Conservation (phyloP, 2,797 vertebrate species). For the Oryzias dopingdopingensis region DNA sequence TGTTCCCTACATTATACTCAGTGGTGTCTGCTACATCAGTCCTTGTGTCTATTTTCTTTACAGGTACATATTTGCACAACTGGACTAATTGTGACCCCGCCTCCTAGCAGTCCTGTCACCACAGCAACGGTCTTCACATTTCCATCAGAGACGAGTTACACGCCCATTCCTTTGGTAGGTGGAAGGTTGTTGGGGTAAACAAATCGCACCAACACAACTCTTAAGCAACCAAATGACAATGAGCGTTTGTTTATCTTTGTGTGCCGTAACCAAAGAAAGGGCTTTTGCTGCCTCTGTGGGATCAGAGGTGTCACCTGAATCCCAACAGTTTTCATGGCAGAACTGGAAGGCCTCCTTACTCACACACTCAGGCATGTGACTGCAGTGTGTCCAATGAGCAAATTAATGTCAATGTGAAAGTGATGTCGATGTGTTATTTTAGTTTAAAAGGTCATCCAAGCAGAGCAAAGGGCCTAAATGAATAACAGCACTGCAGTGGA, state of each 20-base stretch:
- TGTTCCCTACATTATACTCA: neutral
- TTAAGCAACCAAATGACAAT: neutral
- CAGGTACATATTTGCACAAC: constrained; percentile 98
- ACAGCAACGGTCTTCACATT: constrained; percentile 94
- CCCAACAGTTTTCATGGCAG: too few relatives aligned
- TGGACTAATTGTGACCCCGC: constrained; percentile 95
- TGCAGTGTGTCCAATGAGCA: too few relatives aligned
- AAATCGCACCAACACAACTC: neutral
- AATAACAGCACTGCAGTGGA: too few relatives aligned
- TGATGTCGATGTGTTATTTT: too few relatives aligned
- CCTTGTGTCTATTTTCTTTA: constrained; percentile 30
- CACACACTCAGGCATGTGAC: too few relatives aligned
- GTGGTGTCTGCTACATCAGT: constrained; percentile 14
- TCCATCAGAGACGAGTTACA: constrained; percentile 87
- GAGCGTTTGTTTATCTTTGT: neutral
- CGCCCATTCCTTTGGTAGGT: constrained; percentile 80
- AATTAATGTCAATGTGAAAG: too few relatives aligned
- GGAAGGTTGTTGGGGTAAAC: neutral
- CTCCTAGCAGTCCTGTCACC: constrained; percentile 95
- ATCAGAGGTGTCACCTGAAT: neutral
- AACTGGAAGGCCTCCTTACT: too few relatives aligned
- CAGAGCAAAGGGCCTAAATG: too few relatives aligned
- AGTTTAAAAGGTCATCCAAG: too few relatives aligned
- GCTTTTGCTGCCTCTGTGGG: neutral
- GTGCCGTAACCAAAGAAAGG: neutral